phyloP scores from a whole-genome alignment of 2,888 invertebrate species.

The Tipula confusa region DNA sequence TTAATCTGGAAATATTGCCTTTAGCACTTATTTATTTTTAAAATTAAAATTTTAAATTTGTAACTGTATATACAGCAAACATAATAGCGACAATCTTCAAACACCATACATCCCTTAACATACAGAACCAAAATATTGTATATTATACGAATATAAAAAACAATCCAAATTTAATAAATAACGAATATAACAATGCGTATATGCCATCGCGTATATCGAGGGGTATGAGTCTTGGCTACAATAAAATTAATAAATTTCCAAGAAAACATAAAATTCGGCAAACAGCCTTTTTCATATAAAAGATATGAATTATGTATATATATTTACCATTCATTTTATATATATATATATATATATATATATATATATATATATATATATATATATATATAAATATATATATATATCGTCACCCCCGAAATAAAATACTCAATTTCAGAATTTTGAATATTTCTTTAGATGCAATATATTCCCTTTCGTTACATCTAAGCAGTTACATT shows the following conservation, averaged over 20 bases:
- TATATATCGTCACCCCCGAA: too few species aligned
- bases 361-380: too few species aligned
- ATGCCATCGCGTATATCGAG: not conserved
- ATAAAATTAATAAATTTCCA: not conserved
- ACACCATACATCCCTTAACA: not conserved
- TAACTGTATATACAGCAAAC: not conserved
- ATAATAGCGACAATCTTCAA: not conserved
- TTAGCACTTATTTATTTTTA: not conserved
- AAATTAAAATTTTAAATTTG: not conserved
- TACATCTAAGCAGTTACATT: too few species aligned
- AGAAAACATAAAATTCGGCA: not conserved
- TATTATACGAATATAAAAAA: not conserved
- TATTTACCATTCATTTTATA: not conserved
- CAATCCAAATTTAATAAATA: slow-evolving; percentile 15
- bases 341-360: not conserved
- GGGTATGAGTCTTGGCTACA: not conserved
- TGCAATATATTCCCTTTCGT: too few species aligned
- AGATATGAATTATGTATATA: not conserved
- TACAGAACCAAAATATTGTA: not conserved
- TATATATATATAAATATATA: too few species aligned
- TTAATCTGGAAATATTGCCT: not conserved
- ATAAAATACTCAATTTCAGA: too few species aligned
- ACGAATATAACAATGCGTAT: not conserved
- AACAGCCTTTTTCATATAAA: not conserved
- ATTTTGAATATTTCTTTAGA: too few species aligned